A percentile compares a stretch with the other conserved stretches of the same genome.
Evolutionary conservation across 1,140 invertebrate genomes (phyloP).

Genomic region (Dryas iulia): DNA sequence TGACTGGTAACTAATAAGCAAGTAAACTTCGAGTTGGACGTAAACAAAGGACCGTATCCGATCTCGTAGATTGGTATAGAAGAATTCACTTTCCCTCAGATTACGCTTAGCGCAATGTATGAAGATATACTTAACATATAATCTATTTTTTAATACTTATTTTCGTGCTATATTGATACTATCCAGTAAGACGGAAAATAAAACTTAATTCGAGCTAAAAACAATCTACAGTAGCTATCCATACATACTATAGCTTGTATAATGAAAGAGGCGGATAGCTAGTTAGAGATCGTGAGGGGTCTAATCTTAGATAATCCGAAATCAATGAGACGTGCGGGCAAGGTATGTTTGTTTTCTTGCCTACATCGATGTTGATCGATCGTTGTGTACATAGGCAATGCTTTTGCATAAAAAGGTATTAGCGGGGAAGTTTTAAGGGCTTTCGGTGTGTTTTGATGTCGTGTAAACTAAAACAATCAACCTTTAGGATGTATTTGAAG

Average conservation of each 20-base stretch:
- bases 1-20: too few relatives aligned
- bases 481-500: not conserved
- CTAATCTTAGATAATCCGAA: slow-evolving; percentile 70
- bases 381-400: slow-evolving; percentile 35
- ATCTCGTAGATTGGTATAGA: too few relatives aligned
- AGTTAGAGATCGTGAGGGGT: slow-evolving; percentile 52
- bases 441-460: not conserved
- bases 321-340: slow-evolving; percentile 60
- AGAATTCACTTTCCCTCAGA: too few relatives aligned
- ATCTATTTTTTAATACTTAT: not conserved
- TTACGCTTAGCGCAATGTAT: too few relatives aligned
- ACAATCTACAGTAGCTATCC: slow-evolving; percentile 22
- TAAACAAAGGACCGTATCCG: too few relatives aligned
- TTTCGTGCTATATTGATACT: not conserved
- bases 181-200: not conserved
- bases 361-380: slow-evolving; percentile 42
- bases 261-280: slow-evolving; percentile 54
- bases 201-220: slow-evolving; percentile 16
- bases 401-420: slow-evolving; percentile 34
- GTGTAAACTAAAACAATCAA: slow-evolving; percentile 3
- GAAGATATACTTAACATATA: too few relatives aligned
- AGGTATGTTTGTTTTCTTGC: slow-evolving; percentile 48
- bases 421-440: not conserved
- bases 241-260: slow-evolving; percentile 41
- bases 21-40: too few relatives aligned